A percentile compares a stretch with the other conserved stretches of the same genome.
Evolutionary conservation across 2,888 invertebrate genomes (phyloP).

Genomic region (Hydriomena furcata): DNA sequence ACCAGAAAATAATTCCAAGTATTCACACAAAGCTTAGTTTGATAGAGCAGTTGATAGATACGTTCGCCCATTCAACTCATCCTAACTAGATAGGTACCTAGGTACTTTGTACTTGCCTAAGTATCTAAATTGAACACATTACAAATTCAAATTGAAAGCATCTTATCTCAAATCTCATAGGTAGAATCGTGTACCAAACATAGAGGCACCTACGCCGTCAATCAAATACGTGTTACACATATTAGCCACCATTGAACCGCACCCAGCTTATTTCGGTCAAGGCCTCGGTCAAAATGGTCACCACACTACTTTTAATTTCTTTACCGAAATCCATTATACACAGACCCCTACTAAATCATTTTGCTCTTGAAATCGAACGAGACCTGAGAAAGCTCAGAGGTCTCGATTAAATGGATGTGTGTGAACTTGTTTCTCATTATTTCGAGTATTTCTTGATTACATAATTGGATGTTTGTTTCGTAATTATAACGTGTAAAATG

Average conservation of each 20-base stretch:
- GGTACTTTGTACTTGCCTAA: no score
- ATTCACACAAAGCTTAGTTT: no score
- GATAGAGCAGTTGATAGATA: no score
- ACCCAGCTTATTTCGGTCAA: conserved; percentile 62
- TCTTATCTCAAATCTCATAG: conserved; percentile 22
- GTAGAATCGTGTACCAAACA: conserved; percentile 21
- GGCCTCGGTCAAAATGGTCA: conserved; percentile 57
- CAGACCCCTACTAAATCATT: conserved; percentile 1
- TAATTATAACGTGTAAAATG: conserved; percentile 8
- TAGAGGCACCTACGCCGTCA: conserved; percentile 26
- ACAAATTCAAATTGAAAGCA: conserved; percentile 25
- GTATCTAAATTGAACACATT: conserved; percentile 11
- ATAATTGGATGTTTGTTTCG: conserved; percentile 16
- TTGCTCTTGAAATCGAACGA: background rate
- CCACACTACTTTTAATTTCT: conserved; percentile 53
- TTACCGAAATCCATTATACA: conserved; percentile 26
- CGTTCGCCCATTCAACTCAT: no score
- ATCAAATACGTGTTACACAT: conserved; percentile 36
- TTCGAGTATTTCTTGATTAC: conserved; percentile 14
- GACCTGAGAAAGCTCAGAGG: conserved; percentile 19
- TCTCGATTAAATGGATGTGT: conserved; percentile 16
- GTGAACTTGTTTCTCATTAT: conserved; percentile 34
- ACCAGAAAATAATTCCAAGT: no score
- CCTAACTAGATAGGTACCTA: no score
- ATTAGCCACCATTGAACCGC: conserved; percentile 42